These are phyloP conservation scores for Aphaenogaster ashmeadi DNA, from an alignment of 1,140 invertebrate species.

Conservation along the genomic window DNA sequence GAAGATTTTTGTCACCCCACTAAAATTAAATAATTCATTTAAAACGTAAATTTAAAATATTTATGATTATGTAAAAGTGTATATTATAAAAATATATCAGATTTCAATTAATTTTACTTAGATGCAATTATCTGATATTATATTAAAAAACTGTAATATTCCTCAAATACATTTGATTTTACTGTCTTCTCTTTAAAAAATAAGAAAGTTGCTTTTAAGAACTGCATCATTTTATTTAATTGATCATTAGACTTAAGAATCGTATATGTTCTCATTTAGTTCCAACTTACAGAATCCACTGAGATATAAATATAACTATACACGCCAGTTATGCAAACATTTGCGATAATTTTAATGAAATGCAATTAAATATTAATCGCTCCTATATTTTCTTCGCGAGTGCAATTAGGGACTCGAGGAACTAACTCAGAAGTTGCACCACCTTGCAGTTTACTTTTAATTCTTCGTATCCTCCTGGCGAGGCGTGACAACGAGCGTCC, in stretches of 20 bases:
- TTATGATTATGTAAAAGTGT: not conserved
- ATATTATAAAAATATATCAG: not conserved
- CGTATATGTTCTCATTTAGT: not conserved
- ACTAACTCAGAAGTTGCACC: constrained; percentile 14
- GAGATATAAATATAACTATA: not conserved
- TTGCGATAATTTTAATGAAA: not conserved
- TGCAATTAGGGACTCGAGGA: constrained; percentile 16
- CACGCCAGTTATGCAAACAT: not conserved
- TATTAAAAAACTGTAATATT: not conserved
- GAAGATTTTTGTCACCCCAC: not conserved
- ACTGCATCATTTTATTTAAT: not conserved
- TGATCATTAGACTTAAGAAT: not conserved
- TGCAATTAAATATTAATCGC: constrained; percentile 27
- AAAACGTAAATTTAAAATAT: not conserved
- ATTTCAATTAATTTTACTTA: not conserved
- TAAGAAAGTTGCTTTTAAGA: not conserved
- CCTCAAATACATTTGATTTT: not conserved
- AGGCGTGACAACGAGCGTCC: constrained; percentile 47
- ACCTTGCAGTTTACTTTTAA: constrained; percentile 63
- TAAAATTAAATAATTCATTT: constrained; percentile 15
- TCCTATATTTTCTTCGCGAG: not conserved
- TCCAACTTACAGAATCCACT: not conserved
- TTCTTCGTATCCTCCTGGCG: constrained; percentile 32
- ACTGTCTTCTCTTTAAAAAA: not conserved
- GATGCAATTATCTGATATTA: not conserved